Evolutionary conservation across 2,113 vertebrate genomes (phyloP).

Genomic region (Chloropsis hardwickii): DNA sequence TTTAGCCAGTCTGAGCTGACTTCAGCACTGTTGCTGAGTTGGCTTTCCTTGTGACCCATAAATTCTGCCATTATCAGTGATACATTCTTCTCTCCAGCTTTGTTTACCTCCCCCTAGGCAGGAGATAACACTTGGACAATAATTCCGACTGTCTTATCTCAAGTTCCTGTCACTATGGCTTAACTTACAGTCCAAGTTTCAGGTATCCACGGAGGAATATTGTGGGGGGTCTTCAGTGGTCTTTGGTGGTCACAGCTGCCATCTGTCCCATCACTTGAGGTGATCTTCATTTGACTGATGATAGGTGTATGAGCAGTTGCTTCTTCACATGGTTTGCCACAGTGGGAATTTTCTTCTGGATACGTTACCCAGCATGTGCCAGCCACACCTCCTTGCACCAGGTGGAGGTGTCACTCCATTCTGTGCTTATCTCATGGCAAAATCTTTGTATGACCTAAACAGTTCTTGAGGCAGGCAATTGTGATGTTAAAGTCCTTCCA

Average conservation of each 20-base stretch:
- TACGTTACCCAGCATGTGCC: not conserved
- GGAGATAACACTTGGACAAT: not conserved
- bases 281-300: not conserved
- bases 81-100: not conserved
- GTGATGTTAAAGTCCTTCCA: not conserved
- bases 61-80: not conserved
- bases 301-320: not conserved
- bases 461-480: not conserved
- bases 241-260: not conserved
- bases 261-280: not conserved
- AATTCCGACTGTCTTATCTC: not conserved
- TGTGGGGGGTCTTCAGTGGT: not conserved
- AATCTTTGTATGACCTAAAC: not conserved
- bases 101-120: not conserved
- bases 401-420: not conserved
- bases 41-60: not conserved
- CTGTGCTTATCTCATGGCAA: not conserved
- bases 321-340: not conserved
- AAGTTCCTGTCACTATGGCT: not conserved
- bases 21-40: not conserved
- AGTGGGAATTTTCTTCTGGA: not conserved
- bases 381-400: not conserved
- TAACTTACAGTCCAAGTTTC: not conserved
- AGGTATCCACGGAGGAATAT: not conserved
- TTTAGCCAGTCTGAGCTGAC: not conserved